These are phyloP conservation scores for Pheosia gnoma DNA, from an alignment of 2,888 invertebrate species.

Conservation along the genomic window DNA sequence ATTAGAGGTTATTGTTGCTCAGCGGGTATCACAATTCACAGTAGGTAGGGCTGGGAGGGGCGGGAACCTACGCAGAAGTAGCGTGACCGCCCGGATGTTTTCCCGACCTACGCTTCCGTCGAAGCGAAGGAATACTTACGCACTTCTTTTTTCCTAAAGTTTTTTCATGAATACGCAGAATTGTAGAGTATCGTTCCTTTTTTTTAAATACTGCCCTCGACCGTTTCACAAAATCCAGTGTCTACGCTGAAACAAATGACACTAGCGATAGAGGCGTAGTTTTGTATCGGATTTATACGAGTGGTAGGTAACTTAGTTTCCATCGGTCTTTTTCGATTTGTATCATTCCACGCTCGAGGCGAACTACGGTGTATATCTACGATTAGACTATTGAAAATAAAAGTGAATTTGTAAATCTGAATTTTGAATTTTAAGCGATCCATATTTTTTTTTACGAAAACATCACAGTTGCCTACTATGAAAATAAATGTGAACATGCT, in stretches of 20 bases:
- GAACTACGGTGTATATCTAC: slow-evolving; percentile 37
- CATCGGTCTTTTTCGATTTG: slow-evolving; percentile 48
- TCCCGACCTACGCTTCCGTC: slow-evolving; percentile 46
- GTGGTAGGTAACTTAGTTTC: slow-evolving; percentile 51
- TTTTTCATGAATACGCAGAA: slow-evolving; percentile 51
- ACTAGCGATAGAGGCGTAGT: slow-evolving; percentile 41
- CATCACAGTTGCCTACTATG: no score
- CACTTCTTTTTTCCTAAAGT: slow-evolving; percentile 13
- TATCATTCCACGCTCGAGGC: slow-evolving; percentile 43
- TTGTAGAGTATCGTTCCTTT: slow-evolving; percentile 52
- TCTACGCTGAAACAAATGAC: slow-evolving; percentile 54
- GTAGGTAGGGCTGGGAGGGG: slow-evolving; percentile 1
- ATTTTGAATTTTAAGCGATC: slow-evolving; percentile 26
- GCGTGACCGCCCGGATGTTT: slow-evolving; percentile 49
- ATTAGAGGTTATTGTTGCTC: slow-evolving; percentile 48
- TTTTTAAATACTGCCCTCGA: slow-evolving; percentile 43
- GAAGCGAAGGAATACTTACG: slow-evolving; percentile 37
- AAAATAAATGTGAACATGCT: no score
- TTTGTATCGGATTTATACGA: slow-evolving; percentile 55
- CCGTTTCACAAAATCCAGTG: slow-evolving; percentile 41
- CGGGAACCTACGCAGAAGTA: slow-evolving; percentile 9
- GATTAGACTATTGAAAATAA: slow-evolving; percentile 36
- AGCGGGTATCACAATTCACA: slow-evolving; percentile 4
- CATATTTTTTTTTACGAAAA: no score
- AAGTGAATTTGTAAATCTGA: slow-evolving; percentile 28